phyloP scores from a whole-genome alignment of 2,888 invertebrate species.

The Leuctra nigra region DNA sequence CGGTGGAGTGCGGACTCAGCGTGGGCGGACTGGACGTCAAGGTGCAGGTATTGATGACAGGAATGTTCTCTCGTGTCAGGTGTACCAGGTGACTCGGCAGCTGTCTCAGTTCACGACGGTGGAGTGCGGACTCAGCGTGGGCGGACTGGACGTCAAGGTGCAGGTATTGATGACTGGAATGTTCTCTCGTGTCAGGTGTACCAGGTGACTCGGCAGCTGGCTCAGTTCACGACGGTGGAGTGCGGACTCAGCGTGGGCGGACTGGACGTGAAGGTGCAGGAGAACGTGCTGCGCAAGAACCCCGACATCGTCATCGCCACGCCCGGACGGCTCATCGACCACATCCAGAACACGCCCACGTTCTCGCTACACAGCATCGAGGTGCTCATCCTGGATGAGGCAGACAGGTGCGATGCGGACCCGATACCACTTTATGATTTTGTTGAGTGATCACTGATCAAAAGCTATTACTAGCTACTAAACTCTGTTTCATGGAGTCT shows the following conservation, averaged over 20 bases:
- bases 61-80: no score
- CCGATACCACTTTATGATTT: no score
- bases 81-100: constrained; percentile 89
- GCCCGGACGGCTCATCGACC: constrained; percentile 96
- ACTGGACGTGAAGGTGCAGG: constrained; percentile 72
- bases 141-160: constrained; percentile 77
- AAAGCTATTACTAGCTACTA: no score
- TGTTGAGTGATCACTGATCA: no score
- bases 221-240: constrained; percentile 78
- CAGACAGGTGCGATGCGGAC: constrained; percentile 64
- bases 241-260: constrained; percentile 83
- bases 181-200: constrained; percentile 56
- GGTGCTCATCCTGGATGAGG: constrained; percentile 73
- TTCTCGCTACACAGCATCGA: constrained; percentile 88
- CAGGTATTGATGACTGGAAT: no score
- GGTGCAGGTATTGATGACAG: no score
- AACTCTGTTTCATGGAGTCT: no score
- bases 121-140: constrained; percentile 77
- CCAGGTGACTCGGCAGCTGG: constrained; percentile 83
- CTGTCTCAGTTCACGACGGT: constrained; percentile 80
- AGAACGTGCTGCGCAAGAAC: constrained; percentile 73
- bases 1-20: constrained; percentile 72
- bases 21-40: constrained; percentile 86
- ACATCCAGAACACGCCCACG: constrained; percentile 89
- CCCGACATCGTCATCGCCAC: constrained; percentile 98